Percentiles rank a stretch among this genome's conserved stretches.
Conservation (phyloP, 2,113 vertebrate species). For the Sylvilagus bachmani region DNA sequence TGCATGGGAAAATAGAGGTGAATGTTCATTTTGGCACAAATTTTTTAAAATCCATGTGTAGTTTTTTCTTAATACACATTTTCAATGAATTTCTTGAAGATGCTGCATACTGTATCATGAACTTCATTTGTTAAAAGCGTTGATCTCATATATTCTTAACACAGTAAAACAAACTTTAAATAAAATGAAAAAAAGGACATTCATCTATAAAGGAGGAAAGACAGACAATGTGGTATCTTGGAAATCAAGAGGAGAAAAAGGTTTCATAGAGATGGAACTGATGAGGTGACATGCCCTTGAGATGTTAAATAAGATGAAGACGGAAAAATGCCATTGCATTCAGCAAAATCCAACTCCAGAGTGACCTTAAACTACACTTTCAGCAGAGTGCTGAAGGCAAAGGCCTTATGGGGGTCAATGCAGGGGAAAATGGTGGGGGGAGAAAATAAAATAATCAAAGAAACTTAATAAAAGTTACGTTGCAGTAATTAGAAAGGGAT, state of each 20-base stretch:
- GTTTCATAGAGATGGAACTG: background rate
- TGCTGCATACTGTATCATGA: background rate
- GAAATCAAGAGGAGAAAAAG: background rate
- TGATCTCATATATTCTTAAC: background rate
- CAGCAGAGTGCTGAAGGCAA: background rate
- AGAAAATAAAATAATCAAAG: constrained; percentile 51
- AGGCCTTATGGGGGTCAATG: constrained; percentile 11
- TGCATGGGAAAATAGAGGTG: too few relatives aligned
- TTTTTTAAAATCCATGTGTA: too few relatives aligned
- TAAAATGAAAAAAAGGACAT: background rate
- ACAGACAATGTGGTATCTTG: background rate
- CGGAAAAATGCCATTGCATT: constrained; percentile 1
- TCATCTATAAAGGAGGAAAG: constrained; percentile 15
- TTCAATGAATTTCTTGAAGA: too few relatives aligned
- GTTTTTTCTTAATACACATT: too few relatives aligned
- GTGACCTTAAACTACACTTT: constrained; percentile 58
- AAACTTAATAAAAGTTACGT: constrained; percentile 4
- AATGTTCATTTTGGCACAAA: too few relatives aligned
- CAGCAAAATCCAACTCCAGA: constrained; percentile 32
- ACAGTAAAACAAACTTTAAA: background rate
- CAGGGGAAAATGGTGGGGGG: background rate
- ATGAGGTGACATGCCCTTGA: constrained; percentile 40
- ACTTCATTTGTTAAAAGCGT: background rate
- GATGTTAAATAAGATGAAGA: constrained; percentile 32
- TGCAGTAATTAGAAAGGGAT: constrained; percentile 15